Conservation (phyloP, 2,888 invertebrate genomes). For the Leptothorax acervorum region DNA sequence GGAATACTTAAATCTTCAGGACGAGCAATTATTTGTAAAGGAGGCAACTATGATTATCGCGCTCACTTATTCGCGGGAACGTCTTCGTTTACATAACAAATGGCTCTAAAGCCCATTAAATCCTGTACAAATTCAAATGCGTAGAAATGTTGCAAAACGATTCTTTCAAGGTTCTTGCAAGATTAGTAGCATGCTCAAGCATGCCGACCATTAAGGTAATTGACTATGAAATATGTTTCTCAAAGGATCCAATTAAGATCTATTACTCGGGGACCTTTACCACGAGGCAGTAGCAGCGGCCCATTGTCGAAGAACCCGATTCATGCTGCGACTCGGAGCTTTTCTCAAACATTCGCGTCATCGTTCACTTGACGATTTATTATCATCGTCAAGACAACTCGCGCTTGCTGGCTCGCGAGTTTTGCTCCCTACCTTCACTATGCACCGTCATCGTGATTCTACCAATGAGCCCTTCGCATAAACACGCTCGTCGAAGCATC, state of each 20-base stretch:
- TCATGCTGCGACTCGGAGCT: constrained; percentile 63
- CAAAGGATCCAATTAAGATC: constrained; percentile 68
- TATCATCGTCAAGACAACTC: constrained; percentile 66
- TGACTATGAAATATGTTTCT: constrained; percentile 67
- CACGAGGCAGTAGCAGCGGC: constrained; percentile 61
- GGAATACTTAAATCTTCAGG: neutral
- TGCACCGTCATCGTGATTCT: constrained; percentile 72
- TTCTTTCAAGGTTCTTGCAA: constrained; percentile 41
- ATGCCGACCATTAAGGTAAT: constrained; percentile 65
- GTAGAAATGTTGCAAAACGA: constrained; percentile 49
- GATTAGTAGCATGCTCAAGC: constrained; percentile 46
- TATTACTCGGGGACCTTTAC: constrained; percentile 57
- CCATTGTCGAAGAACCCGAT: constrained; percentile 64
- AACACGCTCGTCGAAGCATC: constrained; percentile 25
- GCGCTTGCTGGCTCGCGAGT: constrained; percentile 62
- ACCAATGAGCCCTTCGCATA: constrained; percentile 55
- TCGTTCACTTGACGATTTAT: constrained; percentile 71
- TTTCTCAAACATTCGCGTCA: constrained; percentile 70
- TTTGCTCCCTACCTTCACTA: constrained; percentile 51
- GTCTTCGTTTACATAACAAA: constrained; percentile 62
- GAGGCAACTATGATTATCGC: constrained; percentile 23
- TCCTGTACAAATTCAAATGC: constrained; percentile 60
- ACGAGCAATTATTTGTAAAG: constrained; percentile 21
- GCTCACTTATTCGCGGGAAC: constrained; percentile 29
- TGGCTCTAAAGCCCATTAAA: constrained; percentile 58